These are phyloP conservation scores for Poecile atricapillus DNA, from an alignment of 2,113 vertebrate genomes.

Conservation along the genomic window DNA sequence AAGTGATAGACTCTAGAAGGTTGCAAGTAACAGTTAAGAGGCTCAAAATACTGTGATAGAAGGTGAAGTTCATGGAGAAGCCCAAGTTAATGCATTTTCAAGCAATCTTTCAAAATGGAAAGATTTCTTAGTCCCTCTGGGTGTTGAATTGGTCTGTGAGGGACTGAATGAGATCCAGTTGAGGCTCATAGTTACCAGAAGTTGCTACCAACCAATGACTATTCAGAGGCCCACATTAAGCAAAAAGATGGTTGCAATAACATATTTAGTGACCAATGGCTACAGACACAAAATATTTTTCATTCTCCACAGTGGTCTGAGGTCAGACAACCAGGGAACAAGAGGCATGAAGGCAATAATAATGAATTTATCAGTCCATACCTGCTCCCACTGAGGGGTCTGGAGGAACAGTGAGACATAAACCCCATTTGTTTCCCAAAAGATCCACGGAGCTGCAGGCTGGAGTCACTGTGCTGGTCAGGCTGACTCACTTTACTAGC, in stretches of 20 bases:
- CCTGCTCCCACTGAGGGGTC: accelerated
- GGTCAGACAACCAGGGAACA: not conserved
- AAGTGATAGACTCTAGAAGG: not conserved
- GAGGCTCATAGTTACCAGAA: slow-evolving; percentile 40
- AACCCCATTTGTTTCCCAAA: not conserved
- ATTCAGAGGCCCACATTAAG: not conserved
- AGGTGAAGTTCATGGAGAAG: not conserved
- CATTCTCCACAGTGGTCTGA: not conserved
- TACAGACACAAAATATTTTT: not conserved
- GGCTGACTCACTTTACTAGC: not conserved
- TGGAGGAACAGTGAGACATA: not conserved
- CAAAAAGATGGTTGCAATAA: not conserved
- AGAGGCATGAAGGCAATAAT: not conserved
- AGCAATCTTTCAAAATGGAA: too few species aligned
- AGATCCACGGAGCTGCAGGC: not conserved
- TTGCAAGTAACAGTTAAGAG: not conserved
- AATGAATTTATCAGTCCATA: not conserved
- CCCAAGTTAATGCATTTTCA: not conserved
- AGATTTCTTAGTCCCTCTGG: slow-evolving; percentile 5
- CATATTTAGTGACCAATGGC: not conserved
- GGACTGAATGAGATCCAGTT: slow-evolving; percentile 15
- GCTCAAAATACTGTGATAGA: not conserved
- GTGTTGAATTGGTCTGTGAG: not conserved
- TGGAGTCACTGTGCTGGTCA: not conserved
- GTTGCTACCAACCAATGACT: slow-evolving; percentile 15